Evolutionary conservation across 2,113 vertebrate genomes (phyloP).

Genomic region (Zapornia atra): DNA sequence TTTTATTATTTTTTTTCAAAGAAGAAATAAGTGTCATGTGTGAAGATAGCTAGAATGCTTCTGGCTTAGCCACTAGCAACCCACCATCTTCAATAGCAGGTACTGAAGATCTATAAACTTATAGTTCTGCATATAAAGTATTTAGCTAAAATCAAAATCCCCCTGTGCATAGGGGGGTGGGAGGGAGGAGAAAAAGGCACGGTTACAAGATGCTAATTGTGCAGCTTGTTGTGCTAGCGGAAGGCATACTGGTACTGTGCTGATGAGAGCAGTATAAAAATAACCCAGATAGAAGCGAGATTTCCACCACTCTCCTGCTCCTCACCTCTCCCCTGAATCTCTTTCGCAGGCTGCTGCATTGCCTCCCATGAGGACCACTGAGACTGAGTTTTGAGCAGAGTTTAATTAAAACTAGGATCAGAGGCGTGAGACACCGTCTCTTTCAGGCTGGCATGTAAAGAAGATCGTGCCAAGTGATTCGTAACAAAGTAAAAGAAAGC

Average conservation of each 20-base stretch:
- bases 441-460: not conserved
- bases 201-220: not conserved
- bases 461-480: not conserved
- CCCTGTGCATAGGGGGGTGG: not conserved
- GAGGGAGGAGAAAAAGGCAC: not conserved
- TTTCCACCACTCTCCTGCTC: not conserved
- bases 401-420: slow-evolving; percentile 36
- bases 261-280: slow-evolving; percentile 47
- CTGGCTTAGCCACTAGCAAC: not conserved
- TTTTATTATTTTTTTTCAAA: not conserved
- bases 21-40: not conserved
- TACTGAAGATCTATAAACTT: not conserved
- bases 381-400: not conserved
- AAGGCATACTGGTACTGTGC: slow-evolving; percentile 13
- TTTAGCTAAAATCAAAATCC: not conserved
- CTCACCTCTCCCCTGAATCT: not conserved
- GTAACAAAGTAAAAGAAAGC: not conserved
- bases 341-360: not conserved
- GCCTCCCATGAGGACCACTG: not conserved
- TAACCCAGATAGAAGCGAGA: not conserved
- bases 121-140: not conserved
- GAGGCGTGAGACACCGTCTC: not conserved
- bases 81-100: not conserved
- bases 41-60: not conserved
- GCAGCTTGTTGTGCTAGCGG: not conserved